Evolutionary conservation across 2,888 invertebrate species (phyloP).

Genomic region (Zhuqinia jingwanae): DNA sequence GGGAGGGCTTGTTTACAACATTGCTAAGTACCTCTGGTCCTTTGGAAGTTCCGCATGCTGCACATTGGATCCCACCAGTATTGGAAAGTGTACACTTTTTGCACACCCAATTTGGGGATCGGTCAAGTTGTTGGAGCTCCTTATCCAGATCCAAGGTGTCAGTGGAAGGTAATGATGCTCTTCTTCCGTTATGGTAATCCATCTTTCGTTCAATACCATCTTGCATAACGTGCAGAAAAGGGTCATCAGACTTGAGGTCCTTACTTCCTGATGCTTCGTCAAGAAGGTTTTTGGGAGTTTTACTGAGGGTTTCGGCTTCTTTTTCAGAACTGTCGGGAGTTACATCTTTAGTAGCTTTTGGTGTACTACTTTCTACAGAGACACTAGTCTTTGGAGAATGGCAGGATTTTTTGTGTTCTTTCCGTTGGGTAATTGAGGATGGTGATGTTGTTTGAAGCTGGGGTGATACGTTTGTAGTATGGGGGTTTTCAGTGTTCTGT

Average conservation of each 20-base stretch:
- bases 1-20: constrained; percentile 24
- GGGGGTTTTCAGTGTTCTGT: background rate
- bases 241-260: background rate
- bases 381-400: background rate
- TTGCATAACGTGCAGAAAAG: background rate
- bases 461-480: background rate
- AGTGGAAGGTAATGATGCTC: constrained; percentile 76
- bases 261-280: background rate
- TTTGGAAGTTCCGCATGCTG: constrained; percentile 91
- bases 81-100: constrained; percentile 94
- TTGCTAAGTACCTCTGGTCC: constrained; percentile 8
- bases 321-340: background rate
- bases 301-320: background rate
- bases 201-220: constrained; percentile 30
- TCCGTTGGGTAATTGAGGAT: background rate
- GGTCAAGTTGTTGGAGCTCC: constrained; percentile 71
- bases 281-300: background rate
- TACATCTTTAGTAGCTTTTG: background rate
- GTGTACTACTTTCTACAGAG: background rate
- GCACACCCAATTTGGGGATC: constrained; percentile 87
- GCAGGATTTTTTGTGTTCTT: constrained; percentile 24
- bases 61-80: constrained; percentile 87
- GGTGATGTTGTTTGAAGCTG: background rate
- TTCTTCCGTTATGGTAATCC: constrained; percentile 61
- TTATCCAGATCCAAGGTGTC: constrained; percentile 73